Evolutionary conservation across 1,140 invertebrate genomes (phyloP), one percentile per base, ranked within the genome.

Genomic region (Proales similis): DNA sequence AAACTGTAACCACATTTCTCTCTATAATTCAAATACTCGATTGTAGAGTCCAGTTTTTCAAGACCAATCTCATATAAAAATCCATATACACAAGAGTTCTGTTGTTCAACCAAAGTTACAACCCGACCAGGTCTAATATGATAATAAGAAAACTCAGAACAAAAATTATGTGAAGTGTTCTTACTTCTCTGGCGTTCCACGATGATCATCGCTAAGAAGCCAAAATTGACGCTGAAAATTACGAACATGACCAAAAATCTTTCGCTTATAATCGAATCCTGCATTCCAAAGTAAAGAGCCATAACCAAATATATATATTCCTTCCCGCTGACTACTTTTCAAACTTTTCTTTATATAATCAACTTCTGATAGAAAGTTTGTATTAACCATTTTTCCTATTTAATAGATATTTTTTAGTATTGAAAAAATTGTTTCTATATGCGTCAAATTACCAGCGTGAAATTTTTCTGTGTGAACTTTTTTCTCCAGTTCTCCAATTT

Each of bases 241-340:
- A 20, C 45, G 39, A 14, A 57, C 51, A 57, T 12, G 20, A 2
- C 51, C 51, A 7, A 42, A 42, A 9, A 57, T 26, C 32, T 57
- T 57, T 42, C 14, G 29, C 11, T n/a, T 39, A 19, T 57, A 57
- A 36, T 57, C 51, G 30, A 57, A 57, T 29, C 45, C 51, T 14
- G 45, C 51, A 42, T 57, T 57, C 51, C 51, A 57, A 24, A 57
- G 20, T 17, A 57, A 14, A 26, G 51, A 57, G 12, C 51, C 51
- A 57, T 57, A 57, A n/a, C 51, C 51, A 14, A 57, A 57, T 24
- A 57, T 42, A 57, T 57, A 57, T 6, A 57, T 42, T n/a, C n/a
- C n/a, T n/a, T n/a, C n/a, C n/a, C n/a, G n/a, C n/a, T n/a, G n/a
- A n/a, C n/a, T n/a, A n/a, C n/a, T n/a, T n/a, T n/a, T n/a, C n/a